Evolutionary conservation across 2,797 vertebrate genomes (phyloP), one percentile per base, ranked within the genome.

Genomic region (Spondyliosoma cantharus): DNA sequence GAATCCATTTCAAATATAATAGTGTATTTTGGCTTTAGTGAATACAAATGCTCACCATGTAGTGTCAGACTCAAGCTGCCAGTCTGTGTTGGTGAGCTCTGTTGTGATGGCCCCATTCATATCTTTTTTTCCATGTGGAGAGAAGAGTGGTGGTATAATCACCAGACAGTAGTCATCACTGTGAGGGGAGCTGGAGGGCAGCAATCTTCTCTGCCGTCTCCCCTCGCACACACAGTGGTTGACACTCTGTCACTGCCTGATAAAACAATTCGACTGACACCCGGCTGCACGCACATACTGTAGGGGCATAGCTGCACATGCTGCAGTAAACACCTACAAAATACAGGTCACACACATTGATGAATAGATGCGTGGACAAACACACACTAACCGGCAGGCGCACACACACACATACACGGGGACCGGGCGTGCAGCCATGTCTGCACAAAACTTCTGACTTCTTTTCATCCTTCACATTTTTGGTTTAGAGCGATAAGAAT

Each of bases 231-330:
- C 87, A 81, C 74, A 71, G 79, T 50, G 67, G 72, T 76, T 86
- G 84, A 87, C 82, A 85, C 86, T 87, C 85, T 90, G 90, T 89
- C 90, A 86, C 71, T 88, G 82, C 71, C 87, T 76, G 88, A 87
- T 89, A 89, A 89, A 91, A 90, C 80, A 84, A 86, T 71, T 76
- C 81, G 81, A 77, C 74, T 81, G 78, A 87, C 74, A 88, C 61
- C 71, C 59, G 69, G 62, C 73, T 56, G 63, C 24, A 42, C 80
- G 74, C 76, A 84, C 71, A 73, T 63, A 68, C 49, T 69, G 62
- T 76, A 77, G 57, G 62, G 62, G 53, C 48, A 78, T 71, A 75
- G 66, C 75, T 71, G 64, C 64, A 84, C 53, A 74, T 57, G 42
- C 57, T 64, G 67, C 50, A 61, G 37, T 72, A 37, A 14, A 56